Base-by-base conservation (phyloP, 2,888 invertebrate species). In the Cephalotes varians region DNA sequence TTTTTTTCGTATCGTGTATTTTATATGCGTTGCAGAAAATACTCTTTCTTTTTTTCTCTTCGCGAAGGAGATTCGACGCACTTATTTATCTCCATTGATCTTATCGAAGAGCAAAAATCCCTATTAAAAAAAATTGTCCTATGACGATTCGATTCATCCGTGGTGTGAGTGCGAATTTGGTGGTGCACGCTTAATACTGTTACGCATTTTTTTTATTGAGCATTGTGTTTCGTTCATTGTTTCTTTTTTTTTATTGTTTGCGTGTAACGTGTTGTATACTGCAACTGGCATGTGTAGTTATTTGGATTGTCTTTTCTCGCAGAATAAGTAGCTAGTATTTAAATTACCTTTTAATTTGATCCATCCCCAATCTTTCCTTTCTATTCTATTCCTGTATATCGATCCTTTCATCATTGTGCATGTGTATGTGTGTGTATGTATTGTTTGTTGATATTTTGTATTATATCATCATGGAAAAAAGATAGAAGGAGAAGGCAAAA, bases 211-310 rank as follows among this genome's bases (percentile, higher is more conserved):
- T 82, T 81, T 85, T 76, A 81, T 83, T 85, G 86, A 85, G 86
- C 86, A 88, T 88, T 86, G 90, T 91, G 92, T 88, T 90, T 91
- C 89, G 87, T 90, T 71, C 77, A 85, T 82, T 85, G 87, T 88
- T 87, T 86, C 87, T 76, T 74, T 64, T 25, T 64, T 44, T 69
- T 44, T 44, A 44, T 65, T 65, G 25, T 65, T 44, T 65, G 64
- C 56, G 54, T 79, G 89, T 89, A 86, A 84, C 86, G 87, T 88
- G 88, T 87, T 71, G 88, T 85, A 87, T 87, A 88, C 83, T 88
- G 88, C 74, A 89, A 90, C 87, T 92, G 92, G 93, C 93, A 91
- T 93, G 93, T 87, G 91, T 92, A 93, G 93, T 91, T 85, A 85
- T 85, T 89, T 85, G 82, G 67, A 87, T 87, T 88, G 85, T 86